Base-by-base conservation (phyloP, 2,797 vertebrate species). In the Macropodus opercularis region DNA sequence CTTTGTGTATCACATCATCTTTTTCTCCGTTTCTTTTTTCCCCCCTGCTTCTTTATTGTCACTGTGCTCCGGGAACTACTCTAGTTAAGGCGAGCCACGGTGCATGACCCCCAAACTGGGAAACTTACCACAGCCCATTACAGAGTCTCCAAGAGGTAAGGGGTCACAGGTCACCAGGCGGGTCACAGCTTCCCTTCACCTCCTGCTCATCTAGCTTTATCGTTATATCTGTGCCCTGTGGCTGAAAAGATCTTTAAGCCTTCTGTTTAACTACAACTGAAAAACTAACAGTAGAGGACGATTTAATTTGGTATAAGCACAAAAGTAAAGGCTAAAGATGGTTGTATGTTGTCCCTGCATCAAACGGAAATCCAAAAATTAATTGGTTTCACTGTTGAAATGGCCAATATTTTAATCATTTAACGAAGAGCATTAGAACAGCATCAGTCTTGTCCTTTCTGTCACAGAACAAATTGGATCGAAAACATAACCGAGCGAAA, bases 131-230 rank as follows among this genome's bases (percentile, higher is more conserved):
- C 95, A 86, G 95, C 96, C 91, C 92, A 94, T 61, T 97, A 98
- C 96, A 97, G 96, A 97, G 95, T 99, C 92, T 98, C 95, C 93
- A 98, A 98, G 95, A 98, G 96, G 97, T 99, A 98, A 99, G 96
- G 94, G 93, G 85, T 90, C 71, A 76, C 58, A 75, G 84, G 79
- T 82, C 57, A 63, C n/a, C 17, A 38, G 53, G 56, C 57, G 53
- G 38, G 27, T 17, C 35, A 22, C 63, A 26, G 31, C 7, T 9
- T 42, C 35, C 43, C 59, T 58, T 72, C 23, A 24, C 62, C 32
- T 38, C 42, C 34, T 65, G 11, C 17, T 54, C 36, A 54, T 52
- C 26, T 27, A 48, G 46, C 57, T 74, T 42, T 26, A 34, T 58
- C 51, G 73, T 50, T 21, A 21, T 62, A 26, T 57, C 22, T 72